phyloP scores from a whole-genome alignment of 2,113 vertebrate species.

The Hemiscyllium ocellatum region DNA sequence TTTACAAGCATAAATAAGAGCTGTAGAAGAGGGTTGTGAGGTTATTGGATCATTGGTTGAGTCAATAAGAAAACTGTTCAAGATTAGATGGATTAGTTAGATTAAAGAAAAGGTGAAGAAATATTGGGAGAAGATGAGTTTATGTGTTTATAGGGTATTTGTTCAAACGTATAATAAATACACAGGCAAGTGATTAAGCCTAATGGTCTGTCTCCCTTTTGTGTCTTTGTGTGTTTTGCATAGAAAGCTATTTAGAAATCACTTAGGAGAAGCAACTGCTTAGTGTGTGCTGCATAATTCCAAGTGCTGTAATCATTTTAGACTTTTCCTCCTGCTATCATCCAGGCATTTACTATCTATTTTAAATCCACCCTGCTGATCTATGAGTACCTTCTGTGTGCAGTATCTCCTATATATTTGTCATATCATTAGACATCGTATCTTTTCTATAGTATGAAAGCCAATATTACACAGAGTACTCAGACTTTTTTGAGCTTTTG shows the following conservation, averaged over 20 bases:
- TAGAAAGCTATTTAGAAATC: background rate
- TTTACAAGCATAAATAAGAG: background rate
- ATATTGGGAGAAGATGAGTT: background rate
- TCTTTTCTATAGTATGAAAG: too few species aligned
- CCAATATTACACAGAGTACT: too few species aligned
- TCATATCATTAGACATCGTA: too few species aligned
- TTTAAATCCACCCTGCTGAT: background rate
- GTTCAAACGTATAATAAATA: background rate
- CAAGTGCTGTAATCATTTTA: background rate
- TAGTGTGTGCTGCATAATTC: background rate
- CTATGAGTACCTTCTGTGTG: background rate
- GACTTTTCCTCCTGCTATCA: background rate
- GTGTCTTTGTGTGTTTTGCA: background rate
- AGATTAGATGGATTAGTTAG: background rate
- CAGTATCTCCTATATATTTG: too few species aligned
- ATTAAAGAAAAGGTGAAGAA: background rate
- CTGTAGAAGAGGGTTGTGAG: background rate
- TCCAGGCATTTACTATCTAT: background rate
- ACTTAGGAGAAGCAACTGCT: background rate
- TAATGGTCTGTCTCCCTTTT: background rate
- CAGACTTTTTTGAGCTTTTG: too few species aligned
- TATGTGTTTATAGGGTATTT: background rate
- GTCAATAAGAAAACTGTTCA: background rate
- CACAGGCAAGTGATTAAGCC: background rate
- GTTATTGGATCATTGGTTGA: background rate